Percentiles rank a stretch among this genome's conserved stretches.
These are phyloP conservation scores for Neoaliturus tenellus DNA, from an alignment of 2,888 invertebrate species.

Conservation along the genomic window DNA sequence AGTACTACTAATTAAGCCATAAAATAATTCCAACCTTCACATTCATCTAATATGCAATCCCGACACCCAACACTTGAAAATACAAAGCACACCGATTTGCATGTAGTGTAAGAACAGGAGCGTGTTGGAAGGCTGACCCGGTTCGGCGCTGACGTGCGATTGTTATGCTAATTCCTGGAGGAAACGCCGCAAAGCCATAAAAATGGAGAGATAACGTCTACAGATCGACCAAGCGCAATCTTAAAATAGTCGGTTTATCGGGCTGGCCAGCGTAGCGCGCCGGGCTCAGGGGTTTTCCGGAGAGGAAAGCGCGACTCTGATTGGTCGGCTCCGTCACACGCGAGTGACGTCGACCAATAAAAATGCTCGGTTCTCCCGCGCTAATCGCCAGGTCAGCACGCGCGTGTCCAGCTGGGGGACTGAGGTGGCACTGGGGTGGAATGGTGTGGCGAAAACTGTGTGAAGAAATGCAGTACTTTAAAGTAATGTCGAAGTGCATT, in stretches of 20 bases:
- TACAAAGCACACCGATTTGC: conserved; percentile 26
- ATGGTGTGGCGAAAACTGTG: neutral
- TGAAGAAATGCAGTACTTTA: neutral
- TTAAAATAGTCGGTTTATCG: conserved; percentile 35
- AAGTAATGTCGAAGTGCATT: neutral
- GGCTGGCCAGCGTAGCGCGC: conserved; percentile 3
- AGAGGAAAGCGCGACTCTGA: conserved; percentile 3
- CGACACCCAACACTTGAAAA: neutral
- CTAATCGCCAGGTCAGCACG: neutral
- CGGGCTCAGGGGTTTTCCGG: conserved; percentile 13
- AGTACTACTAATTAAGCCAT: neutral
- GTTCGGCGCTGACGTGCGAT: neutral
- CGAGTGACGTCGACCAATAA: conserved; percentile 43
- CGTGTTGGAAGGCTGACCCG: conserved; percentile 1
- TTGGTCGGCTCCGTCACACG: conserved; percentile 31
- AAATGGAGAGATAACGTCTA: conserved; percentile 22
- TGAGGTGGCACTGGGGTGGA: too few relatives aligned
- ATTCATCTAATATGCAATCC: neutral
- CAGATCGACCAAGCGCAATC: conserved; percentile 41
- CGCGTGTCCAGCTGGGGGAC: neutral
- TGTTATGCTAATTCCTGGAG: conserved; percentile 26
- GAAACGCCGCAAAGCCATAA: conserved; percentile 47
- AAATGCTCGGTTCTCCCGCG: conserved; percentile 8
- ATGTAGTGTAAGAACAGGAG: conserved; percentile 1
- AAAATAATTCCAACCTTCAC: neutral